Evolutionary conservation across 2,888 invertebrate species (phyloP), one percentile per base, ranked within the genome.

Genomic region (Dorcus hopei): DNA sequence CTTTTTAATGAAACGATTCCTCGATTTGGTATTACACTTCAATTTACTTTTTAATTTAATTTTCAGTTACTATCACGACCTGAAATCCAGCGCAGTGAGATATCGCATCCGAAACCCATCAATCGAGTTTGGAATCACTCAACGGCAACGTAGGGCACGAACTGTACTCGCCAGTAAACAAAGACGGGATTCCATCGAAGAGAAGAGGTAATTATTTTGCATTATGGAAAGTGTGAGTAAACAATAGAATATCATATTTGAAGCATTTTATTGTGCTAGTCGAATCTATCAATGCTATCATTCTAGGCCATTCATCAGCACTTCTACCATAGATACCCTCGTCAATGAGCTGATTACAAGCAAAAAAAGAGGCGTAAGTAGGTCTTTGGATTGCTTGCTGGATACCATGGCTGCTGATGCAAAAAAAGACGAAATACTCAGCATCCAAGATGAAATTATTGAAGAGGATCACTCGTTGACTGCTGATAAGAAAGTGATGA

Each of bases 91-190:
- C 5, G 33, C 49, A 11, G 41, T 52, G 33, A 38, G 61, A 49
- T 51, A 57, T 14, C 57, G 58, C 39, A 61, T 43, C 50, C 62
- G 43, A 56, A 62, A 9, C 53, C 58, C 45, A 52, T 61, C 59
- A 9, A 45, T 77, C 57, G 80, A 80, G 1, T 70, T 81, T 7
- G 81, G 81, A 65, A 70, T 81, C 14, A 81, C 82, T 11, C 75
- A 82, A 23, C 76, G 82, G 9, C 73, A 82, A 59, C 77, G 82
- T 50, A 73, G 78, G 39, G 81, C 81, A 9, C 81, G 81, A 67
- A 81, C 82, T 1, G 70, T 82, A 60, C 67, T 78, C 39, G 78
- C 72, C 9, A 81, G 80, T 71, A 77, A 52, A 7, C 40, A 45
- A 11, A 42, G 54, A 2, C 49, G 54, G 14, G 50, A 64, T 14